Percentiles rank a stretch among this genome's conserved stretches.
Conservation (phyloP, 2,888 invertebrate genomes). For the Hydroisotoma schaefferi region DNA sequence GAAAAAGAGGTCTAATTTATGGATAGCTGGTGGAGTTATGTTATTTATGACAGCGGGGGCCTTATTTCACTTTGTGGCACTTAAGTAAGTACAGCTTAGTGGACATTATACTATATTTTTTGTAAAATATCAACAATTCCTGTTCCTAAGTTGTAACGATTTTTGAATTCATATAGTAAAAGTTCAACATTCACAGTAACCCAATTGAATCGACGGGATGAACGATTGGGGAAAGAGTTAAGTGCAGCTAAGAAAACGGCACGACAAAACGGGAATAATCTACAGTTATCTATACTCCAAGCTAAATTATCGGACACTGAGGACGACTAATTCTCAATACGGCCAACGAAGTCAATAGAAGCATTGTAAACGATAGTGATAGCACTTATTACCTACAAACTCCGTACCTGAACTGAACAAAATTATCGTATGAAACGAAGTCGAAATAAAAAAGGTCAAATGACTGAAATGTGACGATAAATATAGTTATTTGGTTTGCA, state of each 20-base stretch:
- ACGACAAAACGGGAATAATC: slow-evolving; percentile 31
- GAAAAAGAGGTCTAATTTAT: slow-evolving; percentile 61
- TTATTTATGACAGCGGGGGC: slow-evolving; percentile 60
- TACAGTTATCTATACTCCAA: slow-evolving; percentile 28
- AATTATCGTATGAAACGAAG: too few relatives aligned
- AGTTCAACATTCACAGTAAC: slow-evolving; percentile 26
- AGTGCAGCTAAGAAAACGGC: slow-evolving; percentile 21
- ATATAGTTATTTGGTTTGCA: too few relatives aligned
- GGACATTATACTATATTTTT: neutral
- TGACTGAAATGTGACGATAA: too few relatives aligned
- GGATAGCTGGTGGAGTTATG: slow-evolving; percentile 60
- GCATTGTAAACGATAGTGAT: too few relatives aligned
- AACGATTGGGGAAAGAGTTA: slow-evolving; percentile 16
- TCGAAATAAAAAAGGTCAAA: too few relatives aligned
- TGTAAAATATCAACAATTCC: neutral
- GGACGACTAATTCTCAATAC: too few relatives aligned
- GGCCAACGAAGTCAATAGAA: too few relatives aligned
- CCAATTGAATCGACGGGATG: slow-evolving; percentile 23
- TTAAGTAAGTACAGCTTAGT: slow-evolving; percentile 56
- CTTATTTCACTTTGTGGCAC: slow-evolving; percentile 60
- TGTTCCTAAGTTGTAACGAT: neutral
- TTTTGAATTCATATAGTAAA: slow-evolving; percentile 20
- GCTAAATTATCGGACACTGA: slow-evolving; percentile 19
- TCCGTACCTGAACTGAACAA: too few relatives aligned
- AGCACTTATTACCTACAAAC: too few relatives aligned